Percentiles rank a stretch among this genome's conserved stretches.
These are phyloP conservation scores for Orestias chungarensis DNA, from an alignment of 2,797 vertebrate species.

Conservation along the genomic window DNA sequence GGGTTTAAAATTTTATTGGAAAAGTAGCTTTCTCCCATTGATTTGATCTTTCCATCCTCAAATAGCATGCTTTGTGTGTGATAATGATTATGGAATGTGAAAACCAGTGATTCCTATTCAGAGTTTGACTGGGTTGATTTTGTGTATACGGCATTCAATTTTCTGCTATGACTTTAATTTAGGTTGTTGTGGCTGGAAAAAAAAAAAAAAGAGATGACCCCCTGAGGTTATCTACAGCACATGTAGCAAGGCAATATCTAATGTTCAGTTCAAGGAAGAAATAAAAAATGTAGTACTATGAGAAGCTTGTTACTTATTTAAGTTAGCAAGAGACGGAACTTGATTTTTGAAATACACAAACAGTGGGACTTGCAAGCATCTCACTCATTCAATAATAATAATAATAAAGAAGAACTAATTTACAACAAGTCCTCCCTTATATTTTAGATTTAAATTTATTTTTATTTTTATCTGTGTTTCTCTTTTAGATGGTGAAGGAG, in stretches of 20 bases:
- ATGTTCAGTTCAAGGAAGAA: neutral
- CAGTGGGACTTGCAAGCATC: neutral
- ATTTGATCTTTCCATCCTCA: constrained; percentile 15
- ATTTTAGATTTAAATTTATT: neutral
- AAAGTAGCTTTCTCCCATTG: constrained; percentile 11
- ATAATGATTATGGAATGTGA: constrained; percentile 13
- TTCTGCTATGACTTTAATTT: constrained; percentile 13
- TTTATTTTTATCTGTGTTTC: constrained; percentile 49
- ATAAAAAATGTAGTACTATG: neutral
- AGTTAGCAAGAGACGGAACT: neutral
- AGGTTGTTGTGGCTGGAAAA: constrained; percentile 13
- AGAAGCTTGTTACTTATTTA: constrained; percentile 3
- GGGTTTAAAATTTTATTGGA: neutral
- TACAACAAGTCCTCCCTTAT: neutral
- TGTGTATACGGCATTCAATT: neutral
- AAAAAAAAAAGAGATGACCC: constrained; percentile 4
- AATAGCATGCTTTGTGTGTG: constrained; percentile 20
- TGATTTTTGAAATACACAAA: neutral
- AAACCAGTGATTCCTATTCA: neutral
- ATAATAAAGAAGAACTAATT: neutral
- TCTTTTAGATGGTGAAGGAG: constrained; percentile 91
- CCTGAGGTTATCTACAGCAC: neutral
- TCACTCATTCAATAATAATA: neutral
- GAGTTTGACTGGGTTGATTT: constrained; percentile 5
- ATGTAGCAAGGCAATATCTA: neutral